Evolutionary conservation across 53 echinoderm and acorn worm genomes (phyloP), one percentile per base, ranked within the genome.

Genomic region (Pentamera pediparva): DNA sequence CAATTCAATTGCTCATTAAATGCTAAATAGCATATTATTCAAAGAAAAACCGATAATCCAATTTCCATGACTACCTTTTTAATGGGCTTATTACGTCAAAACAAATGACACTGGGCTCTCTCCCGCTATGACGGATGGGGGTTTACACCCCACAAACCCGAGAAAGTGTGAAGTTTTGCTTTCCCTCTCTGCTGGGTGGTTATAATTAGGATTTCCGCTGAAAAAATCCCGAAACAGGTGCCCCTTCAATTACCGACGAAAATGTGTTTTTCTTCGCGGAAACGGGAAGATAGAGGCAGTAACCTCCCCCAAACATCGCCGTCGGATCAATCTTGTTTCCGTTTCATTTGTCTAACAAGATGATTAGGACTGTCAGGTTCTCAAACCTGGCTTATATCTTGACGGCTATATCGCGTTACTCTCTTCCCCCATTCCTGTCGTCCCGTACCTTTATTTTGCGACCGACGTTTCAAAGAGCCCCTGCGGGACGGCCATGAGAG

Each of bases 401-500:
- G 40, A 65, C 40, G 65, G 35, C 65, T 65, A 65, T 65, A 65
- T 65, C 40, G 65, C 65, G 40, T 67, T 27, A 67, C 41, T 65
- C 40, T 65, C 38, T 65, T 65, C 25, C 40, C 40, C 40, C 40
- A 39, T 39, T 65, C 27, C 40, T 34, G 32, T 32, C 17, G 17
- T 61, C 33, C 6, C 35, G 3, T 61, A 34, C 33, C 37, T 62
- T 62, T 62, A 36, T 62, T 15, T n/a, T 15, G 47, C 13, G n/a
- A 45, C 12, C 12, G n/a, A 45, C 13, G n/a, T 15, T 12, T 15
- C 12, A 45, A 67, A 67, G 45, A 67, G 45, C 67, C 67, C 67
- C 67, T 9, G 31, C 45, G 67, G 67, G 67, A 67, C 67, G 31
- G 41, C 67, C 45, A 28, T 67, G 67, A 67, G 45, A 67, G 67